Evolutionary conservation across 2,888 invertebrate species (phyloP).

Genomic region (Chirona hameri): DNA sequence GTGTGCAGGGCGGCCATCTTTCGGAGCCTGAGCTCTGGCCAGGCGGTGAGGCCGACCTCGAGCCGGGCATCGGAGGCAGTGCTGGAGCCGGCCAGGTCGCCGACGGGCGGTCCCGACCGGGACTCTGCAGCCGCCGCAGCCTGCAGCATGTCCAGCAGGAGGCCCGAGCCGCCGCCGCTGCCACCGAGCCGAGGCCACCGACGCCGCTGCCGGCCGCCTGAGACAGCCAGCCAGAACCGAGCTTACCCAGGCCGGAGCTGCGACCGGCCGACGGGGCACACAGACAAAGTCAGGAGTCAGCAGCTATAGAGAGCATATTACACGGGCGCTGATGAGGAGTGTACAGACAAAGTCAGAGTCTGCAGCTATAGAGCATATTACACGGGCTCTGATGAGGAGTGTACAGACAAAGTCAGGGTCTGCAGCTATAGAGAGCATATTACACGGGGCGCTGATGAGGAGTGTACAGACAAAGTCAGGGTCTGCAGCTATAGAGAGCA

Average conservation of each 20-base stretch:
- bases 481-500: no score
- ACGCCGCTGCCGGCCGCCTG: slow-evolving; percentile 28
- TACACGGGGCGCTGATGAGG: no score
- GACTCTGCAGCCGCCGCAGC: slow-evolving; percentile 29
- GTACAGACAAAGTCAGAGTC: no score
- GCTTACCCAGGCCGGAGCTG: not conserved
- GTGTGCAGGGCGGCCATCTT: slow-evolving; percentile 65
- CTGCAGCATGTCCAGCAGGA: slow-evolving; percentile 28
- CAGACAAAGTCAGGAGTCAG: not conserved
- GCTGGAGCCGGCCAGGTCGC: slow-evolving; percentile 42
- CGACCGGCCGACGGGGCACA: not conserved
- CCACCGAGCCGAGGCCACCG: slow-evolving; percentile 27
- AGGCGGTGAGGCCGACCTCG: slow-evolving; percentile 72
- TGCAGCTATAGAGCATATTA: no score
- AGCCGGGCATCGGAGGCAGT: slow-evolving; percentile 72
- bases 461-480: no score
- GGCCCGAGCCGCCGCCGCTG: slow-evolving; percentile 32
- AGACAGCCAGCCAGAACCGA: slow-evolving; percentile 30
- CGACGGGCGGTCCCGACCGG: slow-evolving; percentile 38
- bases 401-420: no score
- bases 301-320: no score
- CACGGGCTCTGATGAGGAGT: no score
- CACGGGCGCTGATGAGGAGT: no score
- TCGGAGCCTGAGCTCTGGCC: slow-evolving; percentile 69
- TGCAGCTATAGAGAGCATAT: no score